A percentile compares a stretch with the other conserved stretches of the same genome.
Conservation (phyloP, 2,113 vertebrate species). For the Laticauda laticaudata region DNA sequence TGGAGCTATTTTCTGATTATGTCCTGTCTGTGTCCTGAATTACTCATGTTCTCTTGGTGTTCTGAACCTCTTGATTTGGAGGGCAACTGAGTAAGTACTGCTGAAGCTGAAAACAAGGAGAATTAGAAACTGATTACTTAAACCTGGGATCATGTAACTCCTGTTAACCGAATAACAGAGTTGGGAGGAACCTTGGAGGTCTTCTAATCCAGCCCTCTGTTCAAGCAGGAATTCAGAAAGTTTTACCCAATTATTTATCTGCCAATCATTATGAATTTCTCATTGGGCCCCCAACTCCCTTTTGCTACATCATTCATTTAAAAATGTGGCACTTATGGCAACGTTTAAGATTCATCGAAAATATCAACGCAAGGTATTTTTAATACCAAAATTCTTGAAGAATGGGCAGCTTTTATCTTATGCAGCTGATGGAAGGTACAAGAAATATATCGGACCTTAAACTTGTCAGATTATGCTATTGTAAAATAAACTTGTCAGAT, state of each 20-base stretch:
- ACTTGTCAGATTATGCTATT: background rate
- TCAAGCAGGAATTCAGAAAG: background rate
- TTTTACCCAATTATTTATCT: background rate
- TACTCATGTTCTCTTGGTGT: background rate
- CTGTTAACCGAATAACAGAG: background rate
- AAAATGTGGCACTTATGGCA: background rate
- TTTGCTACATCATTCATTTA: background rate
- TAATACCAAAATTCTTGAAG: background rate
- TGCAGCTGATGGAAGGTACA: background rate
- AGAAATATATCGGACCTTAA: background rate
- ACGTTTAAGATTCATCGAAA: background rate
- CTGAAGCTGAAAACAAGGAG: background rate
- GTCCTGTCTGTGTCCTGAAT: background rate
- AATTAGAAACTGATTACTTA: background rate
- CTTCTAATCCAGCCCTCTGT: background rate
- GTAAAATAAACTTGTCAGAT: background rate
- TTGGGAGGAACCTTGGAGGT: background rate
- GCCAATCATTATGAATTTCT: background rate
- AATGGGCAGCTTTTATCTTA: background rate
- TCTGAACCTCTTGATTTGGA: background rate
- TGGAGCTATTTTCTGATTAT: background rate
- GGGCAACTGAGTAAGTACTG: background rate
- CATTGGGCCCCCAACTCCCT: background rate
- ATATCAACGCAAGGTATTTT: accelerated
- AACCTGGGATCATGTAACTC: background rate